phyloP scores from a whole-genome alignment of 2,888 invertebrate species.

The Leptinotarsa juncta region DNA sequence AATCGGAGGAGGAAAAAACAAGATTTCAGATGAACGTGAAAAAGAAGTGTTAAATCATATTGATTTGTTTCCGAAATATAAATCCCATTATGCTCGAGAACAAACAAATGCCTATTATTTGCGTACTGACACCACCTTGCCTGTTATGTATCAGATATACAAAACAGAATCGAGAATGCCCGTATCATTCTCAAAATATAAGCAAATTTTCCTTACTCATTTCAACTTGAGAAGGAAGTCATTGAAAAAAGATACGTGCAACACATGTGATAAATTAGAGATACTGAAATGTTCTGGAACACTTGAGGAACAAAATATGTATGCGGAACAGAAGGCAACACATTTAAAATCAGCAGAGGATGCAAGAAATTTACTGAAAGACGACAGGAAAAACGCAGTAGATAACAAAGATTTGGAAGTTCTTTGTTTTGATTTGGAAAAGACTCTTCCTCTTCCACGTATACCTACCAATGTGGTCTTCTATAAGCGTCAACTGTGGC shows the following conservation, averaged over 20 bases:
- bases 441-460: conserved; percentile 36
- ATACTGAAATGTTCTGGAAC: conserved; percentile 23
- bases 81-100: conserved; percentile 25
- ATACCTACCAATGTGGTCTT: conserved; percentile 46
- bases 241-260: conserved; percentile 28
- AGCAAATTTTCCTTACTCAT: conserved; percentile 17
- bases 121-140: conserved; percentile 24
- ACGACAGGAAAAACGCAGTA: conserved; percentile 30
- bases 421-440: conserved; percentile 63
- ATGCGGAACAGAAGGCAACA: conserved; percentile 23
- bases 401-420: conserved; percentile 55
- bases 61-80: conserved; percentile 25
- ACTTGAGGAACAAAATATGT: conserved; percentile 27
- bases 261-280: conserved; percentile 29
- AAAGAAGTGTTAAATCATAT: conserved; percentile 19
- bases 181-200: conserved; percentile 22
- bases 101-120: conserved; percentile 22
- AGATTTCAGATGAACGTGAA: conserved; percentile 17
- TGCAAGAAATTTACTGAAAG: conserved; percentile 33
- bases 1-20: conserved; percentile 25
- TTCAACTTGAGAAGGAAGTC: conserved; percentile 20
- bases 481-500: conserved; percentile 53
- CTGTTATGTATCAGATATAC: conserved; percentile 24
- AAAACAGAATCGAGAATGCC: conserved; percentile 15
- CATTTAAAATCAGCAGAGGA: conserved; percentile 29